Evolutionary conservation across 1,140 invertebrate genomes (phyloP), one percentile per base, ranked within the genome.

Genomic region (Calephelis nemesis): DNA sequence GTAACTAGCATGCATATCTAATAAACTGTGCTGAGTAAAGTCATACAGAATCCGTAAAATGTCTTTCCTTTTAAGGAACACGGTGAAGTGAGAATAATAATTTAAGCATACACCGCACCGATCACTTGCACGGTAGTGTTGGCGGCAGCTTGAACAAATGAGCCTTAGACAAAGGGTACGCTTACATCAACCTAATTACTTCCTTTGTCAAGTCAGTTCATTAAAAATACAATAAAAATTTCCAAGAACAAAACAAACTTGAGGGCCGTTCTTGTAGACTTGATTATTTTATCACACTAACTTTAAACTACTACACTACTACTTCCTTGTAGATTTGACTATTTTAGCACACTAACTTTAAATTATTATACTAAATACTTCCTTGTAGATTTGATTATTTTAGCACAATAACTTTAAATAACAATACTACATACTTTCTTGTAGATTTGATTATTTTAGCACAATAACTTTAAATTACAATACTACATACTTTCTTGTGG

Each of bases 151-250:
- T 11, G 7, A 48, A 67, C 65, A 67, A 64, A 64, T 47, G 19
- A 30, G 15, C n/a, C 45, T 47, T 48, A 48, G 30, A 47, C 63
- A 64, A 60, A 48, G 30, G 54, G 50, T 45, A 30, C 7, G 50
- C 50, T 40, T 58, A 62, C 49, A 67, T 60, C 54, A 47, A 72
- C 65, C 62, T 76, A 74, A 74, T 74, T 74, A 71, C 69, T 39
- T 47, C 58, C 68, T 62, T 67, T 66, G 65, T 54, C 45, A 54
- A 40, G 54, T 60, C 30, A 15, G 54, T 40, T 60, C 11, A 60
- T 60, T 60, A 40, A 60, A 60, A 60, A 60, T 60, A 39, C 54
- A 40, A 30, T 60, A 10, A 60, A 60, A n/a, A 15, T 5, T 60
- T 60, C 30, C 12, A 12, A 60, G 30, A 60, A 60, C 30, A 40